Base-by-base conservation (phyloP, 2,797 vertebrate genomes). In the Heterohyrax brucei region DNA sequence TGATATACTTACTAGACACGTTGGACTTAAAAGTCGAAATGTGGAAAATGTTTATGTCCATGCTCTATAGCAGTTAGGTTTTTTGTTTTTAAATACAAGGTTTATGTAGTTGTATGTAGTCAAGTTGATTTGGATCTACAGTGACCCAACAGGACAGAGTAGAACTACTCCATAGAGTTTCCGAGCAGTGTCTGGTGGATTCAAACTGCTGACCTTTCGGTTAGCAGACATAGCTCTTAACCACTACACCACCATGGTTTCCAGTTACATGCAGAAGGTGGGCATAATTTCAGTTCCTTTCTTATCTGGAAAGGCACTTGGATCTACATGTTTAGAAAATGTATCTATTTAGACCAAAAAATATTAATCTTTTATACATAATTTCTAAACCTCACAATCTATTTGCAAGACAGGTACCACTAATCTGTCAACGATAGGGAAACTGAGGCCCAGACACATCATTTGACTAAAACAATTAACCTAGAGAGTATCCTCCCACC, bases 341-440 rank as follows among this genome's bases (percentile, higher is more conserved):
- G 50, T 24, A 94, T 87, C 93, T 95, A 85, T 92, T 97, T 97
- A 97, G 93, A 95, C n/a, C 14, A 94, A 96, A 97, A 94, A 68
- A 94, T 46, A 81, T 0, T 30, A 85, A 39, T 44, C 10, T 87
- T 91, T 68, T 79, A 95, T 79, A 94, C 21, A 79, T 62, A 68
- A 85, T 83, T 96, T 93, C 46, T 89, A 93, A 93, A 90, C 64
- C 93, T 85, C 46, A 96, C 53, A 91, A 93, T 82, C 93, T 87
- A 26, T 62, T 19, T 89, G 21, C 12, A 85, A 94, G 80, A 89
- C 70, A 28, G 84, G 16, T 62, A 64, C 89, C 72, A 85, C 85
- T 93, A 78, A 90, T 78, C 24, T 82, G 53, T 77, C 70, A 53
- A 68, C 85, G 85, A 86, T 89, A 92, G 77, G 33, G 80, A 94